Base-by-base conservation (phyloP, 2,888 invertebrate genomes). In the Bedellia somnulentella region DNA sequence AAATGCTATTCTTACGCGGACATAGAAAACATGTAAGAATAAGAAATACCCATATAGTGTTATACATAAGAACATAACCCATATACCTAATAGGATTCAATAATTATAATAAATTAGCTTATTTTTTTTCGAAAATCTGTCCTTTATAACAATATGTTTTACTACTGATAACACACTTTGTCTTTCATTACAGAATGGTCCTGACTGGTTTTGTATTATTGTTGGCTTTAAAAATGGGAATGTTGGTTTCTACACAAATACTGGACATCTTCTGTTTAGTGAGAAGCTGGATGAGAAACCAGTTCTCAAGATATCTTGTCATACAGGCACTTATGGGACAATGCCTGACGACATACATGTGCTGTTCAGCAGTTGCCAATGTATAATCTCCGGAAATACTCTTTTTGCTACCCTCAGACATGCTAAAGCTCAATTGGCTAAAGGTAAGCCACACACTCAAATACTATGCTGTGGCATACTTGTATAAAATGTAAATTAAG, bases 181-280 rank as follows among this genome's bases (percentile, higher is more conserved):
- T n/a, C n/a, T n/a, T n/a, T n/a, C n/a, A n/a, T 33, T 30, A 27
- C 55, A 81, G 80, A 78, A 85, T 50, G 85, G 83, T 4, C 85
- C 91, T 15, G 96, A 97, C 56, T 97, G 96, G 96, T 94, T 93
- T 9, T 94, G 93, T 53, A 80, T 96, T 35, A 82, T 87, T 35
- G 80, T 93, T 33, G 97, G 96, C 9, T 88, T 90, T 47, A 84
- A 82, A 43, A 87, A 89, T 41, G 97, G 97, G 11, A 82, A 80
- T 66, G 79, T 96, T 8, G 79, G 87, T 37, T 93, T 95, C 64
- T 95, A 92, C 52, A 92, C 93, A 2, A 94, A 96, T 57, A 85
- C 83, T 37, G 93, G 93, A 10, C 83, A 86, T 33, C 70, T 91
- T 37, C 64, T 97, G 27, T 71, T 93, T 24, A 84, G 86, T 26